Evolutionary conservation across 2,888 invertebrate species (phyloP).

Genomic region (Coelinius sp.): DNA sequence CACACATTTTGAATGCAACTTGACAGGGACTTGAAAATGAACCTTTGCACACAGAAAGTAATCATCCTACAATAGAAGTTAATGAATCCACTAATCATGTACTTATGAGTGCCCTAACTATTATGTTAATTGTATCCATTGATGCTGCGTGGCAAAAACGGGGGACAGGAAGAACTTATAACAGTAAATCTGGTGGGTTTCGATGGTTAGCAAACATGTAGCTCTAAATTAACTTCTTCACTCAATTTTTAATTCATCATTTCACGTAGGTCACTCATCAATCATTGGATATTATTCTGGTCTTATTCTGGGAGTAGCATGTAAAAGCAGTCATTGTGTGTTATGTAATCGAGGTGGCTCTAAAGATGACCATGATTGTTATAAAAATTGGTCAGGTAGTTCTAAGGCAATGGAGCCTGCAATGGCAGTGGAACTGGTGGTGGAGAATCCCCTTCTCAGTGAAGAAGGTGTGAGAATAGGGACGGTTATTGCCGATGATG

Average conservation of each 20-base stretch:
- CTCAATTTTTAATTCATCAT: not conserved
- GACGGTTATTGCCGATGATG: slow-evolving; percentile 45
- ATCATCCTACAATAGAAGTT: not conserved
- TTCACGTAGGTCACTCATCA: slow-evolving; percentile 30
- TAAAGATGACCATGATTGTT: slow-evolving; percentile 41
- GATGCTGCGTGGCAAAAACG: slow-evolving; percentile 44
- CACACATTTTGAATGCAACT: no score
- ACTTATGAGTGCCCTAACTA: not conserved
- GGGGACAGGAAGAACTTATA: slow-evolving; percentile 39
- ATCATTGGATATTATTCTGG: slow-evolving; percentile 34
- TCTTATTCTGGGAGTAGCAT: slow-evolving; percentile 30
- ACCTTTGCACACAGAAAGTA: not conserved
- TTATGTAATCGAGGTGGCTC: slow-evolving; percentile 14
- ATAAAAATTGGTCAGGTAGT: slow-evolving; percentile 41
- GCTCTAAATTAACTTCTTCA: not conserved
- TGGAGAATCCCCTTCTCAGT: slow-evolving; percentile 28
- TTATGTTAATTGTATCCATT: not conserved
- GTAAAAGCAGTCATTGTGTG: slow-evolving; percentile 33
- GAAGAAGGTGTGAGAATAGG: slow-evolving; percentile 40
- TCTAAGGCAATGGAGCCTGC: slow-evolving; percentile 49
- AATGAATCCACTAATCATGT: not conserved
- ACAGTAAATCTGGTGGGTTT: slow-evolving; percentile 30
- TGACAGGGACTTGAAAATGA: no score
- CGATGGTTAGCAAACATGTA: not conserved
- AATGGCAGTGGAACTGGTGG: slow-evolving; percentile 41